Evolutionary conservation across 2,888 invertebrate genomes (phyloP).

Genomic region (Caprella mutica): DNA sequence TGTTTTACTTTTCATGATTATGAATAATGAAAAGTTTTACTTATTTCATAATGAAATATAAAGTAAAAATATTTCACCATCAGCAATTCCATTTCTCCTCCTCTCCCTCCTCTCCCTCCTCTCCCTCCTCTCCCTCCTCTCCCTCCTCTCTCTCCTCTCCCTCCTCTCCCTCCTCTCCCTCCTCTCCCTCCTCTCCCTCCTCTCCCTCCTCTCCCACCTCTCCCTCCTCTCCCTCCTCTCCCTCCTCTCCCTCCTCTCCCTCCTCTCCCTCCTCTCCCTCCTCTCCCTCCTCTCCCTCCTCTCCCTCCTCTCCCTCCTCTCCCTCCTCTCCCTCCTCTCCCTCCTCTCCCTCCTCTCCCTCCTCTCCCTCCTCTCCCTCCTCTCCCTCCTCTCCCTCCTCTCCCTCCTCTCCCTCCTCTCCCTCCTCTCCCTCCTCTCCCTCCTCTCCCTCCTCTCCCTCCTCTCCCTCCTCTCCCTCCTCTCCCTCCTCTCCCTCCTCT

Average conservation of each 20-base stretch:
- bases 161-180: neutral
- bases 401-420: neutral
- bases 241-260: neutral
- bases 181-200: neutral
- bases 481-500: neutral
- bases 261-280: neutral
- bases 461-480: neutral
- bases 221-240: neutral
- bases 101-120: neutral
- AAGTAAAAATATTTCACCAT: too few relatives aligned
- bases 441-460: neutral
- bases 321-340: neutral
- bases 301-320: neutral
- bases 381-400: neutral
- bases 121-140: neutral
- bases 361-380: neutral
- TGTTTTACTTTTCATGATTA: too few relatives aligned
- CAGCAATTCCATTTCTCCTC: neutral
- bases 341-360: neutral
- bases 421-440: neutral
- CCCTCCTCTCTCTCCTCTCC: neutral
- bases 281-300: neutral
- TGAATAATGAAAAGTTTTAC: too few relatives aligned
- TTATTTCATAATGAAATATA: too few relatives aligned
- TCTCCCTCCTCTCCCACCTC: too few relatives aligned